Base-by-base conservation (phyloP, 1,140 invertebrate species). In the Batillaria attramentaria region DNA sequence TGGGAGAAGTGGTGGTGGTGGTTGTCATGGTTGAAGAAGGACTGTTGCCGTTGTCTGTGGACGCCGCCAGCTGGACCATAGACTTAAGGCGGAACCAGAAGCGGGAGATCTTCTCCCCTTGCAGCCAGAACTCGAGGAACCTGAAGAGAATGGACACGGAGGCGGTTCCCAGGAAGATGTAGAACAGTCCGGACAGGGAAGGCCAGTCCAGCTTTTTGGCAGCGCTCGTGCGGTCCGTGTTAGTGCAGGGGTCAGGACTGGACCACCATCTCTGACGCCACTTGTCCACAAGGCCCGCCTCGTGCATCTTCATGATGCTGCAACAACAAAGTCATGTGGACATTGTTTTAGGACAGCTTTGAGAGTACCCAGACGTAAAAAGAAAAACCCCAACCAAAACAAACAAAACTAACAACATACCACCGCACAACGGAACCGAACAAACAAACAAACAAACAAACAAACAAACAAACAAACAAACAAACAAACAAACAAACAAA, bases 301-400 rank as follows among this genome's bases (percentile, higher is more conserved):
- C 85, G 65, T 84, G 83, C 84, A 87, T 86, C 54, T 82, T 81
- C 76, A 86, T 85, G 41, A 87, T 87, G 77, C 86, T 87, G 76
- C 20, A 77, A 65, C 73, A 78, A 77, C 20, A 60, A 20, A 35
- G 1, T 35, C 62, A 35, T 24, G n/a, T 35, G n/a, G 31, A 33
- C 62, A 65, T n/a, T n/a, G n/a, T n/a, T n/a, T n/a, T n/a, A n/a
- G n/a, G n/a, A n/a, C n/a, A n/a, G n/a, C n/a, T n/a, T n/a, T n/a
- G n/a, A n/a, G n/a, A n/a, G 31, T 35, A 65, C 62, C 33, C 62
- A 35, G 1, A 3, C 57, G 33, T 31, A n/a, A 24, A 3, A 1
- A n/a, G 8, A 62, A 1, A n/a, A 24, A 62, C 3, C 8, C 62
- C 33, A 31, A 33, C 3, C 33, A 24, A 31, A 0, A 3, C 57